Evolutionary conservation across 2,888 invertebrate genomes (phyloP), one percentile per base, ranked within the genome.

Genomic region (Conomelus anceps): DNA sequence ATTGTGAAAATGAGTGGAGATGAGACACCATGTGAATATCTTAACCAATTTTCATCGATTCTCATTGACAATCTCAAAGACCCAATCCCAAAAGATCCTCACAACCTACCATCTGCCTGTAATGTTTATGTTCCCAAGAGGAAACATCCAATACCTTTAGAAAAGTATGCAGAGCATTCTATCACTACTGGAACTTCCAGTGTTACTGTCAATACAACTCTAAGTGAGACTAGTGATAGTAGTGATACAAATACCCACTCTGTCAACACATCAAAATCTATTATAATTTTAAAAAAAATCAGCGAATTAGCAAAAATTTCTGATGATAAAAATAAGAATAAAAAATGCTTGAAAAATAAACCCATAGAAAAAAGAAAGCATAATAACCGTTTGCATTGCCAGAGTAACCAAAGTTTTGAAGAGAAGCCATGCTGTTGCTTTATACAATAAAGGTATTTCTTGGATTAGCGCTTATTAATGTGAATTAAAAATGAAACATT

Each of bases 11-110:
- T 86, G 86, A 86, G 24, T 24, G 24, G n/a, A 26, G 86, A 86
- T 86, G 24, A 86, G 23, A 86, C 86, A 86, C 86, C 86, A 26
- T 86, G 86, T 86, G 89, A 90, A 17, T 90, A 90, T 34, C 41
- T 90, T 0, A 90, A 90, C 88, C 88, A 90, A 9, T 89, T 90
- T 22, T 90, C 90, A 22, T 90, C 90, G 23, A 88, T 90, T 20
- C 90, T 90, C 88, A 89, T 90, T 11, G 90, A 90, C 26, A 90
- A 90, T 87, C 84, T 90, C 24, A 90, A 90, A 90, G 89, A 89
- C 22, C 90, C 90, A 11, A 24, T 90, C 17, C 90, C 90, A 17
- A 90, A 90, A 89, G 90, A 90, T 88, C 90, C 90, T 89, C 24
- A 26, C 22, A 85, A 20, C n/a, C 34, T 84, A 23, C 90, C 90